Base-by-base conservation (phyloP, 2,888 invertebrate genomes). In the Melanotus villosus region DNA sequence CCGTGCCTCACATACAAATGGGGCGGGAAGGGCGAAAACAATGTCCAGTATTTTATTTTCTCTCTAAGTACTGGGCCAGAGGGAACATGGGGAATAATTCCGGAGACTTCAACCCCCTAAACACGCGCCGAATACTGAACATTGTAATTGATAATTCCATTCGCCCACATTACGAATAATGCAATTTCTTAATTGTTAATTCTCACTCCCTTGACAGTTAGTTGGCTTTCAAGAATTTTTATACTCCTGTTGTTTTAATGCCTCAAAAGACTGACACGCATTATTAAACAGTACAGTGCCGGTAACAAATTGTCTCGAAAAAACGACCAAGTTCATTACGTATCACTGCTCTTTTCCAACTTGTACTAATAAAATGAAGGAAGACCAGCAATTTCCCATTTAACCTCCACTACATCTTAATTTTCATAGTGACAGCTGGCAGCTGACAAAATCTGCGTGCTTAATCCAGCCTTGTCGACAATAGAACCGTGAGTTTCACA, bases 141-240 rank as follows among this genome's bases (percentile, higher is more conserved):
- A 73, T 71, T 59, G 71, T 78, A 77, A 78, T 77, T 76, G 76
- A 75, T 80, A 80, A 80, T 80, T 80, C 75, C 79, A 80, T 81
- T 81, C 80, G 75, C 78, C 78, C 76, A 78, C 78, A 80, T 81
- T 80, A 80, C 74, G 77, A 77, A 80, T 81, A 81, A 81, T 80
- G 75, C 78, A 80, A 81, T 81, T 81, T 80, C 78, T 78, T 81
- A 80, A 81, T 81, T 81, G 80, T 79, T 79, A 80, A 80, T 80
- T 80, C 75, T 73, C 74, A 77, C 75, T 78, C 78, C 76, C 77
- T 71, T 70, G 78, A 71, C 71, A 75, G 64, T 77, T 78, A 7
- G 26, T 7, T 26, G 26, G 74, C 68, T 65, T 59, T 70, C 73
- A 70, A 72, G 72, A 74, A 74, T 73, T 75, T 76, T 77, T 75